These are phyloP conservation scores for Pithys albifrons DNA, from an alignment of 2,113 vertebrate genomes.

Conservation along the genomic window DNA sequence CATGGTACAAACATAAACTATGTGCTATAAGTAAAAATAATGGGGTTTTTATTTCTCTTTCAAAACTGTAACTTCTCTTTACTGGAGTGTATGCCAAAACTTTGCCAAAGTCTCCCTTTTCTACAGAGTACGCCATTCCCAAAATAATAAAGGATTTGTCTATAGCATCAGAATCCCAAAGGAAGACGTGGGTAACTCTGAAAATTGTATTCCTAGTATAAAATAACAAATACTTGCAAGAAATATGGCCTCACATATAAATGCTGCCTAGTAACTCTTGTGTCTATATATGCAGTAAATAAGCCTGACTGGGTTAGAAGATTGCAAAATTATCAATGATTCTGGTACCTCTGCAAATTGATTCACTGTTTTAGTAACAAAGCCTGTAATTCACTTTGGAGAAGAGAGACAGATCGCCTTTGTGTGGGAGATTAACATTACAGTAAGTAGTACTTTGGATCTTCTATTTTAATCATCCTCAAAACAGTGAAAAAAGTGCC, in stretches of 20 bases:
- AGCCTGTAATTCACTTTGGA: conserved; percentile 32
- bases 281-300: not conserved
- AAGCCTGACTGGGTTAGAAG: not conserved
- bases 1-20: not conserved
- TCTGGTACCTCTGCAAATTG: not conserved
- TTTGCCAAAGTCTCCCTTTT: not conserved
- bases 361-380: conserved; percentile 58
- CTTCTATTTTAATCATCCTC: conserved; percentile 48
- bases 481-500: not conserved
- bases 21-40: not conserved
- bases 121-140: not conserved
- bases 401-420: conserved; percentile 40
- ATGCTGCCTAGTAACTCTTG: not conserved
- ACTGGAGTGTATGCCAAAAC: not conserved
- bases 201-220: not conserved
- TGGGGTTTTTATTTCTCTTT: not conserved
- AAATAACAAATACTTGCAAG: not conserved
- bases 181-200: not conserved
- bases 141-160: not conserved
- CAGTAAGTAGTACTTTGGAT: conserved; percentile 26
- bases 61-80: not conserved
- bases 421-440: conserved; percentile 45
- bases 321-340: conserved; percentile 35
- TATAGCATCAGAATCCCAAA: not conserved
- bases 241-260: not conserved